A percentile compares a stretch with the other conserved stretches of the same genome.
Conservation (phyloP, 2,797 vertebrate genomes). For the Oryzias dopingdopingensis region DNA sequence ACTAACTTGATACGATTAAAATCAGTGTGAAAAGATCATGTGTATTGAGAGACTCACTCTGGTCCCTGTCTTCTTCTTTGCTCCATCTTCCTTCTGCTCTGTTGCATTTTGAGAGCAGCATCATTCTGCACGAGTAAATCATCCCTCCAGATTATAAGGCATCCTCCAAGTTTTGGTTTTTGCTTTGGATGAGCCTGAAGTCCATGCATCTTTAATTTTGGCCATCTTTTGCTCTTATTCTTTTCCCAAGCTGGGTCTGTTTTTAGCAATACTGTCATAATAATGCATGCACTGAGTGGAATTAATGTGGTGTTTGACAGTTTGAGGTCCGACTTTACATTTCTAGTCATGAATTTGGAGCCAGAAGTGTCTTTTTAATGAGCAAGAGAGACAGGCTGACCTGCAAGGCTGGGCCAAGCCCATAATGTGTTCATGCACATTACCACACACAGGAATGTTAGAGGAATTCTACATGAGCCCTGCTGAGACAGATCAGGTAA, state of each 20-base stretch:
- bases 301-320: constrained; percentile 41
- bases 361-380: constrained; percentile 61
- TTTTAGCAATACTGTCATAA: constrained; percentile 22
- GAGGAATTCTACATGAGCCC: constrained; percentile 10
- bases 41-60: constrained; percentile 44
- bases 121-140: constrained; percentile 46
- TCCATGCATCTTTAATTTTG: constrained; percentile 31
- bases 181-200: constrained; percentile 27
- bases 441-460: constrained; percentile 12
- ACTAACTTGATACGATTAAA: constrained; percentile 28
- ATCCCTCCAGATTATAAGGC: constrained; percentile 34
- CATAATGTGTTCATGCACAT: background rate
- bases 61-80: constrained; percentile 16
- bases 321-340: constrained; percentile 31
- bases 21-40: constrained; percentile 47
- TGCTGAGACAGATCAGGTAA: constrained; percentile 43
- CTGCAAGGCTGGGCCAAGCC: background rate
- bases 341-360: constrained; percentile 32
- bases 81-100: constrained; percentile 33
- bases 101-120: constrained; percentile 33
- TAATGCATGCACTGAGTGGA: constrained; percentile 10
- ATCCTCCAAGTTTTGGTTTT: constrained; percentile 24
- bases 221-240: constrained; percentile 1
- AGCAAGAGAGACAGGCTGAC: constrained; percentile 38
- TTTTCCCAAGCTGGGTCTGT: constrained; percentile 3